Evolutionary conservation across 1,140 invertebrate genomes (phyloP), one percentile per base, ranked within the genome.

Genomic region (Trachymyrmex cornetzi): DNA sequence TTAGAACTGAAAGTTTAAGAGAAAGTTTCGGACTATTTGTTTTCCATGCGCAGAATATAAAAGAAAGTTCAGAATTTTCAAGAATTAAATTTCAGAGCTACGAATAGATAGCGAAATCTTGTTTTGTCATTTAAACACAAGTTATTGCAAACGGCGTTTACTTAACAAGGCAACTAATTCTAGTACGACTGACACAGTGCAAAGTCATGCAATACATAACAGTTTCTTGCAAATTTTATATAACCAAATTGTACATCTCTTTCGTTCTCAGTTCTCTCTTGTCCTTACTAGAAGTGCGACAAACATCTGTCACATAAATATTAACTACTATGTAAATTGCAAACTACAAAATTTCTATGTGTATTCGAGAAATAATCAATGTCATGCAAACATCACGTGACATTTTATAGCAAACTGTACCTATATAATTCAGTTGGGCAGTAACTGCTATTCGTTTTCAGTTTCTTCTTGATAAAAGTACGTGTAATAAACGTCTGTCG

Each of bases 371-470:
- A 30, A 64, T 64, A 64, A 34, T 34, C 30, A 67, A 19, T 7
- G 16, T 34, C 30, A 64, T 34, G 27, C 16, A 14, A 34, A 38
- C 4, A 24, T 63, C 7, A 44, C 11, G 2, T 38, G 14, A 59
- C 38, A 50, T n/a, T 64, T 67, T n/a, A 34, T n/a, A 19, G 16
- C 1, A 50, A 34, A 11, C 34, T 74, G 44, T 19, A n/a, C n/a
- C n/a, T n/a, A 64, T 38, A n/a, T 81, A 81, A 71, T 6, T 11
- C 30, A 27, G 50, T 71, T 61, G 55, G 44, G 74, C 30, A 59
- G 74, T n/a, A 59, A 44, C 12, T 24, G 1, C 7, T 12, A 44
- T 9, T 11, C 44, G 4, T 24, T 34, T 44, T 38, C 14, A 55
- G 22, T 19, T 69, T 38, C 34, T 38, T 7, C 1, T 27, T 44